Percentiles rank a stretch among this genome's conserved stretches.
phyloP scores from a whole-genome alignment of 2,113 vertebrate genomes.

The Chaetura pelagica region DNA sequence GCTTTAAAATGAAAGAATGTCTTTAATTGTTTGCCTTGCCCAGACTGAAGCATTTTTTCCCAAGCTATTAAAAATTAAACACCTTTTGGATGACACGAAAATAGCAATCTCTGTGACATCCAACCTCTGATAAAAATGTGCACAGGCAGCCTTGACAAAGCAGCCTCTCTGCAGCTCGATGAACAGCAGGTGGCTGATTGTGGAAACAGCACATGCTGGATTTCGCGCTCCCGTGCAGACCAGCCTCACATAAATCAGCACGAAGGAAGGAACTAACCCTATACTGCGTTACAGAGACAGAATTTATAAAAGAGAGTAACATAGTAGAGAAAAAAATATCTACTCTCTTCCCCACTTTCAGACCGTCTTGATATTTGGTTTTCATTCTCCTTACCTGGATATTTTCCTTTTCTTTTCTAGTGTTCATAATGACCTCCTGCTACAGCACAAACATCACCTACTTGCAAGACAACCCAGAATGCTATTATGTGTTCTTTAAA shows the following conservation, averaged over 20 bases:
- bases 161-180: accelerated
- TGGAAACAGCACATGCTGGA: neutral
- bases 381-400: neutral
- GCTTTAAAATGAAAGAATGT: neutral
- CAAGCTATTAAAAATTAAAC: neutral
- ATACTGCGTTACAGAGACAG: neutral
- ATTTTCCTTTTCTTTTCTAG: neutral
- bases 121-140: neutral
- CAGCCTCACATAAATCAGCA: neutral
- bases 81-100: neutral
- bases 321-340: neutral
- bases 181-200: neutral
- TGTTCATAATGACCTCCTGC: neutral
- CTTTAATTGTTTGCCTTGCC: neutral
- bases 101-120: neutral
- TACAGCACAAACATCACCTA: neutral
- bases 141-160: neutral
- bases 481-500: neutral
- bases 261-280: neutral
- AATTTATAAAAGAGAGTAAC: neutral
- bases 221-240: neutral
- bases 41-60: neutral
- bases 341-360: neutral
- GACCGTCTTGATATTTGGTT: neutral
- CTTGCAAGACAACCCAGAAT: neutral